These are phyloP conservation scores for Drosophila falleni DNA, from an alignment of 2,888 invertebrate genomes.

Conservation along the genomic window DNA sequence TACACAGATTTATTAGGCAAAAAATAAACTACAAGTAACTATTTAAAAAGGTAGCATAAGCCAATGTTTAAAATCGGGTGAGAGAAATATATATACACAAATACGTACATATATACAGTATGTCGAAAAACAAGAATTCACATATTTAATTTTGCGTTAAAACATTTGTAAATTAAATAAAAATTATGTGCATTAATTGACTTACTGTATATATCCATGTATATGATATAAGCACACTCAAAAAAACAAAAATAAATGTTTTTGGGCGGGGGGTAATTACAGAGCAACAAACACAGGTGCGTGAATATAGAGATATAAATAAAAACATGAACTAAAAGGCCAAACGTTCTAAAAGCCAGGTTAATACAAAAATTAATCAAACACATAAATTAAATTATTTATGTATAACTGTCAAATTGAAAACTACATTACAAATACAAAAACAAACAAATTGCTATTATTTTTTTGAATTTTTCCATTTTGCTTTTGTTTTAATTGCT, in stretches of 20 bases:
- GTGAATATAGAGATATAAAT: conserved; percentile 11
- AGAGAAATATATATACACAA: conserved; percentile 28
- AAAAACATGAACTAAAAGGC: conserved; percentile 40
- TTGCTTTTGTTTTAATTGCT: background rate
- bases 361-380: conserved; percentile 40
- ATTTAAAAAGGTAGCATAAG: conserved; percentile 48
- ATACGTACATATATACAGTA: conserved; percentile 6
- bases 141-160: no score
- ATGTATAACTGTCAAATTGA: conserved; percentile 24
- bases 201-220: conserved; percentile 15
- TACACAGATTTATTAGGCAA: conserved; percentile 23
- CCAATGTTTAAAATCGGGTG: conserved; percentile 46
- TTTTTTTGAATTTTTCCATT: background rate
- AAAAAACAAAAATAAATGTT: conserved; percentile 49
- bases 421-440: conserved; percentile 35
- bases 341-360: conserved; percentile 55
- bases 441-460: conserved; percentile 13
- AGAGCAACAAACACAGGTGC: conserved; percentile 40
- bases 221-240: conserved; percentile 38
- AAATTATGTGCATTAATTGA: background rate
- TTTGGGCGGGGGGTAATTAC: conserved; percentile 27
- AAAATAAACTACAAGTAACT: conserved; percentile 57
- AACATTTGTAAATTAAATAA: background rate
- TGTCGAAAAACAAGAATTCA: background rate
- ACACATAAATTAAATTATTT: conserved; percentile 6